phyloP scores from a whole-genome alignment of 1,140 invertebrate genomes.

The Caenorhabditis briggsae region DNA sequence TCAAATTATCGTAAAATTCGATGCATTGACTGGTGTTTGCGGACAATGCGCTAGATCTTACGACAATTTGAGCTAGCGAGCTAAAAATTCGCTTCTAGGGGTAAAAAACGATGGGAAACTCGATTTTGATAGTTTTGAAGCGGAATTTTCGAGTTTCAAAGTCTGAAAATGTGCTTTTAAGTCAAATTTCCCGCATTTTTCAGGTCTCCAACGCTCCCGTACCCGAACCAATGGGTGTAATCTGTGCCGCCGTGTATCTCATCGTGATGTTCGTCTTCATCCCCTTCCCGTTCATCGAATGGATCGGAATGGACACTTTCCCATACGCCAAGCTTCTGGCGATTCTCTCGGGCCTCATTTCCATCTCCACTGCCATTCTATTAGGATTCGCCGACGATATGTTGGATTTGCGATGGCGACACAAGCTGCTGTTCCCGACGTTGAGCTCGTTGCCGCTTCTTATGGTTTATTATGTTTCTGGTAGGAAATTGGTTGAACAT shows the following conservation, averaged over 20 bases:
- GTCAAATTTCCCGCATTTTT: neutral
- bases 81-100: too few species aligned
- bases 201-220: conserved; percentile 70
- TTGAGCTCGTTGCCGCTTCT: conserved; percentile 94
- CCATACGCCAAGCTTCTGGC: conserved; percentile 88
- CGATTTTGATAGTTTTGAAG: too few species aligned
- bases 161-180: too few species aligned
- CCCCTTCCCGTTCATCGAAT: conserved; percentile 87
- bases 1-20: too few species aligned
- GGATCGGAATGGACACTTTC: conserved; percentile 68
- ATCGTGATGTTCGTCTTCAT: conserved; percentile 96
- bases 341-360: conserved; percentile 90
- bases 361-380: conserved; percentile 97
- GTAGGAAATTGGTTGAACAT: conserved; percentile 60
- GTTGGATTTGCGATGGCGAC: conserved; percentile 92
- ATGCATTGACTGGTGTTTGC: too few species aligned
- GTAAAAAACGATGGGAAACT: too few species aligned
- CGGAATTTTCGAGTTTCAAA: too few species aligned
- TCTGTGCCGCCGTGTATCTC: conserved; percentile 92
- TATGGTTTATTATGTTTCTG: conserved; percentile 96
- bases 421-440: conserved; percentile 95
- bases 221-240: conserved; percentile 94
- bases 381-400: conserved; percentile 99
- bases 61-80: too few species aligned
- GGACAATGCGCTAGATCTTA: too few species aligned